Percentiles rank a stretch among this genome's conserved stretches.
Conservation (phyloP, 2,888 invertebrate genomes). For the Gymnoscelis rufifasciata region DNA sequence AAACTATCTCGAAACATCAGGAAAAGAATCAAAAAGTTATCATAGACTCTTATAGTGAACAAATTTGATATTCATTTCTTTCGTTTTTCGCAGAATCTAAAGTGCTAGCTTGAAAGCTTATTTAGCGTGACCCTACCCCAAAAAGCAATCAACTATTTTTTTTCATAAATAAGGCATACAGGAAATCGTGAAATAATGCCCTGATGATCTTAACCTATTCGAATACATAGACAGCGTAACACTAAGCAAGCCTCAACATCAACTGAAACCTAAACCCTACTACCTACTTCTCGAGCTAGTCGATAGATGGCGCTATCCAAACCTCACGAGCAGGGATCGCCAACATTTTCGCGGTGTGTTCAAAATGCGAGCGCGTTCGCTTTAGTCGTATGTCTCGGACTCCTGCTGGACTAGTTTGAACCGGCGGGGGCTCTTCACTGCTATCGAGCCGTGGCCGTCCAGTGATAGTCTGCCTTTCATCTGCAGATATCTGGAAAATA, state of each 20-base stretch:
- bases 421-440: slow-evolving; percentile 90
- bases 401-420: slow-evolving; percentile 95
- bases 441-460: slow-evolving; percentile 88
- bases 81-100: too few species aligned
- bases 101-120: neutral
- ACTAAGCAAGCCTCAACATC: slow-evolving; percentile 25
- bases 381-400: slow-evolving; percentile 92
- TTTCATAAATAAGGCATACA: too few species aligned
- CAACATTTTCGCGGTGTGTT: neutral
- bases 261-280: slow-evolving; percentile 20
- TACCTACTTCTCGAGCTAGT: slow-evolving; percentile 12
- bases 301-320: slow-evolving; percentile 6
- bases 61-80: too few species aligned
- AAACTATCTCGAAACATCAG: neutral
- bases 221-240: slow-evolving; percentile 24
- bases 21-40: neutral
- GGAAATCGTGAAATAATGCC: neutral
- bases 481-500: slow-evolving; percentile 80
- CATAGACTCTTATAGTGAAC: too few species aligned
- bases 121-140: neutral
- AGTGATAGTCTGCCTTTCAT: slow-evolving; percentile 86
- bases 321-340: neutral
- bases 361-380: neutral
- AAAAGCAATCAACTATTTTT: neutral
- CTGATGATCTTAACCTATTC: slow-evolving; percentile 12